Evolutionary conservation across 2,113 vertebrate genomes (phyloP).

Genomic region (Forbesichthys agassizii): DNA sequence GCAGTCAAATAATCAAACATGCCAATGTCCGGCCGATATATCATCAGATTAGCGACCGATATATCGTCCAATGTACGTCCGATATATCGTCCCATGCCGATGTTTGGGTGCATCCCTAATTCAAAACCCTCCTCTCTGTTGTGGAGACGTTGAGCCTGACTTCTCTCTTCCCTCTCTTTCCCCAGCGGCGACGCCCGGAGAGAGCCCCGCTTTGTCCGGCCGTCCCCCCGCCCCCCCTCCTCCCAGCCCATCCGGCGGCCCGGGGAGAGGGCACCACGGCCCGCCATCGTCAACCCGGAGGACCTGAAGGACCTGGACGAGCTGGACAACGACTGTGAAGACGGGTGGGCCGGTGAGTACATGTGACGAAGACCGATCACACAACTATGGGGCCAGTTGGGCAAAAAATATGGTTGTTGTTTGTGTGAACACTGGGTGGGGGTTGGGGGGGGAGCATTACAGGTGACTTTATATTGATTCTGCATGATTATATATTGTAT

Average conservation of each 20-base stretch:
- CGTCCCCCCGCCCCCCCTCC: conserved; percentile 71
- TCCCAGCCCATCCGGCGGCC: conserved; percentile 84
- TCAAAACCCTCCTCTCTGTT: too few species aligned
- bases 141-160: not conserved
- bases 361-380: too few species aligned
- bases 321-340: conserved; percentile 92
- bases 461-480: not conserved
- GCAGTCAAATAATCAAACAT: too few species aligned
- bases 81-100: too few species aligned
- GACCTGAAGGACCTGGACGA: conserved; percentile 96
- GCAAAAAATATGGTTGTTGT: too few species aligned
- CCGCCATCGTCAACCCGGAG: conserved; percentile 95
- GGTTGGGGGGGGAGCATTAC: not conserved
- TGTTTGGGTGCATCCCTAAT: too few species aligned
- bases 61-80: too few species aligned
- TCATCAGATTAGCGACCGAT: too few species aligned
- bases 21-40: too few species aligned
- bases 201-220: conserved; percentile 81
- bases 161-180: not conserved
- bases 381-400: too few species aligned
- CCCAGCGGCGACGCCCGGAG: conserved; percentile 78
- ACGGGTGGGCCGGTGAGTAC: conserved; percentile 92
- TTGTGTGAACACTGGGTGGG: not conserved
- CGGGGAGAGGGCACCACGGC: conserved; percentile 80
- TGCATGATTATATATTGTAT: not conserved